Conservation (phyloP, 53 echinoderm and acorn worm genomes). For the Hippasteria phrygiana region DNA sequence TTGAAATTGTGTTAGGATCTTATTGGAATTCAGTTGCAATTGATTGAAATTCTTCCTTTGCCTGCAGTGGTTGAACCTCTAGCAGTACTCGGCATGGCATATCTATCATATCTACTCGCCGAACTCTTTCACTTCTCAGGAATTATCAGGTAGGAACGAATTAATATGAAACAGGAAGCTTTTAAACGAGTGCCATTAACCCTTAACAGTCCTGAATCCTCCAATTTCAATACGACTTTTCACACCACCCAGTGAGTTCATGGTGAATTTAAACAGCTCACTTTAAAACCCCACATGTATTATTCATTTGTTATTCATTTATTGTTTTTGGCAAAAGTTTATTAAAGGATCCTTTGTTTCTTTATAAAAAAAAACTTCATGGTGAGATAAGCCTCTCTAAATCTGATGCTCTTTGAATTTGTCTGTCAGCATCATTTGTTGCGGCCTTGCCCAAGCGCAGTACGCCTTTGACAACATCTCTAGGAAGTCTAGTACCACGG, state of each 20-base stretch:
- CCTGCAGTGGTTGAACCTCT: constrained; percentile 87
- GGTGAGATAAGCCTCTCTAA: no score
- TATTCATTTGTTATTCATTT: no score
- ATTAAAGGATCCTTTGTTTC: no score
- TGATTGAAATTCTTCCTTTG: neutral
- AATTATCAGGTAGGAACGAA: constrained; percentile 71
- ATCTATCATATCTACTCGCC: constrained; percentile 88
- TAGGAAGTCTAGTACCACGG: constrained; percentile 91
- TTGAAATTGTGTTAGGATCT: no score
- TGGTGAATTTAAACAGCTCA: no score
- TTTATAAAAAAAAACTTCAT: no score
- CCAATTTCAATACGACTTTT: no score
- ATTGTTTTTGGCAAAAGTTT: no score
- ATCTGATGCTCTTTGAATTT: neutral
- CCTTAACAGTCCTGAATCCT: no score
- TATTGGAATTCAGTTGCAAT: neutral
- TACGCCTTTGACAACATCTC: constrained; percentile 84
- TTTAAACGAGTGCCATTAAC: neutral
- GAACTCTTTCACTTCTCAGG: constrained; percentile 95
- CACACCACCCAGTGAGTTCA: no score
- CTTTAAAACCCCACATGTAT: no score
- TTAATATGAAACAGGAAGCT: neutral
- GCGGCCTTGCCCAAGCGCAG: constrained; percentile 54
- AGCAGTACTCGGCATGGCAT: constrained; percentile 91
- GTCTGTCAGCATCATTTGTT: constrained; percentile 54